Conservation (phyloP, 2,113 vertebrate genomes). For the Gallinago media region DNA sequence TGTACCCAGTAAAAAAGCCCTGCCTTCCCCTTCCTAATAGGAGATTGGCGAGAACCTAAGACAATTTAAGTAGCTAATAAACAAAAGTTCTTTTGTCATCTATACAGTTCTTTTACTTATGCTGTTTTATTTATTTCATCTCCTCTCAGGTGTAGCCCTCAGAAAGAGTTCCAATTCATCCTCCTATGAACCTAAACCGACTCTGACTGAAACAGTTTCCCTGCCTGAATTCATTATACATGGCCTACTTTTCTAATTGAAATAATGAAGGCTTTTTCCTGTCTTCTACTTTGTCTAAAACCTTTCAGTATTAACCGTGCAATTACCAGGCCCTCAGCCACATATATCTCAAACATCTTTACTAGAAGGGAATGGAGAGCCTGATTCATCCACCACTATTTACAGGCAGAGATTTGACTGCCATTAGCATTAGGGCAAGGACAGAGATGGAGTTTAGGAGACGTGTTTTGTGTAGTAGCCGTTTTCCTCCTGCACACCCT, state of each 20-base stretch:
- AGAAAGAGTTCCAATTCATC: constrained; percentile 3
- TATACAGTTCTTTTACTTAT: neutral
- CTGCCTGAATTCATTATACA: constrained; percentile 52
- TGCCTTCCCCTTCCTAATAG: neutral
- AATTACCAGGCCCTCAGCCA: neutral
- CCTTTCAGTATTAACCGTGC: neutral
- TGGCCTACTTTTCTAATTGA: constrained; percentile 50
- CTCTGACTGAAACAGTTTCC: constrained; percentile 44
- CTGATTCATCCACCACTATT: neutral
- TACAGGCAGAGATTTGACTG: neutral
- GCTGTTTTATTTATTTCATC: neutral
- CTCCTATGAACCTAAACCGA: constrained; percentile 47
- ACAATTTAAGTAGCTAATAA: constrained; percentile 36
- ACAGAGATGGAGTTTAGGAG: neutral
- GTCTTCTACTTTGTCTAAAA: neutral
- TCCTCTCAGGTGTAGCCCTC: constrained; percentile 10
- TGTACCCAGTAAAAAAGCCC: neutral
- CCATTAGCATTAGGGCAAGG: neutral
- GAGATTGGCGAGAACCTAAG: neutral
- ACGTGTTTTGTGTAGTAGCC: neutral
- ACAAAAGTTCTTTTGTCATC: constrained; percentile 12
- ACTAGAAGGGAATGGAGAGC: neutral
- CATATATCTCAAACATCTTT: neutral
- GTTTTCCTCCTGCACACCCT: neutral
- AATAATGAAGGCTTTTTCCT: constrained; percentile 35